Conservation (phyloP, 2,888 invertebrate genomes). For the Ectemnius lituratus region DNA sequence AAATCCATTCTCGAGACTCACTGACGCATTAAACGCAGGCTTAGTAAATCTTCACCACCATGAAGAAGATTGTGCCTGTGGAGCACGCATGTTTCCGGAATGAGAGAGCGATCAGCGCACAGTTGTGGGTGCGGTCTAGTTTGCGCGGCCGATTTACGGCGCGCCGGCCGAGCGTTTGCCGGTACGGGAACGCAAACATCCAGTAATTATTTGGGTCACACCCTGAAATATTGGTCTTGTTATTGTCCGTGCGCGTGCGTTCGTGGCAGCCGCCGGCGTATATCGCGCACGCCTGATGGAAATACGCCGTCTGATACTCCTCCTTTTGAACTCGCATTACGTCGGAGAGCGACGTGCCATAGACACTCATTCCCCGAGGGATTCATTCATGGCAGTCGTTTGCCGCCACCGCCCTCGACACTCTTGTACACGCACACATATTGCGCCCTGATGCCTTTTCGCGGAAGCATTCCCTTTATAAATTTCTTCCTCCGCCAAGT, state of each 20-base stretch:
- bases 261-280: constrained; percentile 57
- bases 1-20: background rate
- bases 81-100: constrained; percentile 26
- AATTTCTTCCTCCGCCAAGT: no score
- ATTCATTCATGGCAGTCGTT: constrained; percentile 43
- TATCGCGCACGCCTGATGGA: constrained; percentile 54
- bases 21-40: background rate
- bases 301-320: constrained; percentile 52
- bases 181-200: constrained; percentile 38
- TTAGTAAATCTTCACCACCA: background rate
- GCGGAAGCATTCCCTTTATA: constrained; percentile 24
- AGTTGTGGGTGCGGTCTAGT: constrained; percentile 31
- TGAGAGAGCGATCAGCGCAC: constrained; percentile 20
- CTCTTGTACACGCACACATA: constrained; percentile 24
- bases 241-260: constrained; percentile 53
- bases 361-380: constrained; percentile 28
- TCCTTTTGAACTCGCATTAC: constrained; percentile 27
- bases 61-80: constrained; percentile 17
- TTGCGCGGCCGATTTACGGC: constrained; percentile 41
- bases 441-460: constrained; percentile 38
- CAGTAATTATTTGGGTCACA: constrained; percentile 67
- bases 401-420: constrained; percentile 23
- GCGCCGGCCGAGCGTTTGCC: constrained; percentile 47
- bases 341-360: constrained; percentile 9
- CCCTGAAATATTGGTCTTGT: constrained; percentile 67